phyloP scores from a whole-genome alignment of 2,888 invertebrate genomes.

The Epinotia bilunana region DNA sequence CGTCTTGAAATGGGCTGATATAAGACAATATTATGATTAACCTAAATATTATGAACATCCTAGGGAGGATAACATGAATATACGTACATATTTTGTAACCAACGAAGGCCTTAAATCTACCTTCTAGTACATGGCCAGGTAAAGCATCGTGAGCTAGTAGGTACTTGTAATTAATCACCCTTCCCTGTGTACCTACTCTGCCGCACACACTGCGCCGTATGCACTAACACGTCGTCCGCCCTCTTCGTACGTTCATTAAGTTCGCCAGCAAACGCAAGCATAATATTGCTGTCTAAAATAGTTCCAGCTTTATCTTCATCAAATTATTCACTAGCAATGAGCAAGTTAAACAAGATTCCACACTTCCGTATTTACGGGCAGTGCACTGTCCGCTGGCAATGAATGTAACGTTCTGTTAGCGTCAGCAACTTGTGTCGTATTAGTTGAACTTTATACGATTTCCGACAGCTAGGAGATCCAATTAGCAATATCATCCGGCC shows the following conservation, averaged over 20 bases:
- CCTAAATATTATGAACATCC: too few species aligned
- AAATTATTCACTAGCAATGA: conserved; percentile 18
- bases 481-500: conserved; percentile 81
- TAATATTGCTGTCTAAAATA: conserved; percentile 26
- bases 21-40: too few species aligned
- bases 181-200: neutral
- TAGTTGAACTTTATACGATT: conserved; percentile 79
- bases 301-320: conserved; percentile 13
- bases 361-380: conserved; percentile 20
- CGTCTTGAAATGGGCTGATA: too few species aligned
- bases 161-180: conserved; percentile 27
- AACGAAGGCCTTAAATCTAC: too few species aligned
- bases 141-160: neutral
- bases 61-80: neutral
- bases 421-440: conserved; percentile 63
- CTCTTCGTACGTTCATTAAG: conserved; percentile 40
- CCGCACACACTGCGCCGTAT: conserved; percentile 18
- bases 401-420: conserved; percentile 50
- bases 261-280: conserved; percentile 10
- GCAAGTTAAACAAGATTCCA: conserved; percentile 35
- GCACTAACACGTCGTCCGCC: conserved; percentile 36
- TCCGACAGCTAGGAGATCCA: conserved; percentile 77
- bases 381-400: conserved; percentile 29
- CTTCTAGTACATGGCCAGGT: neutral
- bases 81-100: neutral